Evolutionary conservation across 2,797 vertebrate genomes (phyloP), one percentile per base, ranked within the genome.

Genomic region (Danio tinwini): DNA sequence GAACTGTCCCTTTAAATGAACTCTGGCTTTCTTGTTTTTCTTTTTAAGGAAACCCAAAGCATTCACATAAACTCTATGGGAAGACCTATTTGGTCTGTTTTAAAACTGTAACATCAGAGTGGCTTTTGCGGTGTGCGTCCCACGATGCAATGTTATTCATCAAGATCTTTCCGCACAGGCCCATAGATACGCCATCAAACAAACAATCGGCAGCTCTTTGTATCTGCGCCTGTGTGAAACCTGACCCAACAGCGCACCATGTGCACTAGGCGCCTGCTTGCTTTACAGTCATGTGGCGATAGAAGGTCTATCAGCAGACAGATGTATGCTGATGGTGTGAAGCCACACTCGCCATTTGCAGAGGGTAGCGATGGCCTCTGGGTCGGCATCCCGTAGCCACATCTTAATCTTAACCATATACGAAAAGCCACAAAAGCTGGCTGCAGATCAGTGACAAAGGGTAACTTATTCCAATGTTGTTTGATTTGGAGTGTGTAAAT

Each of bases 141-240:
- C 55, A 61, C 50, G 58, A 78, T 56, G 71, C 62, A 55, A 13
- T 83, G 70, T 45, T 76, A 74, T 79, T 75, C 65, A 76, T 84
- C 75, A 79, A 81, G 49, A 75, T 73, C 76, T 64, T 76, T 78
- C 67, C 42, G 50, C 58, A 39, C n/a, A 40, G 72, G 68, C 53
- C 55, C 72, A 52, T 76, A 77, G 80, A 82, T 78, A 78, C 78
- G 4, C 80, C 49, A 1, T 75, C 83, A 82, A 82, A 85, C 86
- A 81, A 82, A 71, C 81, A 70, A 80, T 76, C 83, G 73, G 79
- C 81, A 76, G 65, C 73, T 81, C 73, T 77, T 80, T 80, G 82
- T 78, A 69, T 69, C 40, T 64, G 44, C 16, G 44, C 6, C 47
- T 62, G 40, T 61, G 42, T 84, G 86, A 82, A 85, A 85, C 75